Base-by-base conservation (phyloP, 2,113 vertebrate genomes). In the Pelvicachromis taeniatus region DNA sequence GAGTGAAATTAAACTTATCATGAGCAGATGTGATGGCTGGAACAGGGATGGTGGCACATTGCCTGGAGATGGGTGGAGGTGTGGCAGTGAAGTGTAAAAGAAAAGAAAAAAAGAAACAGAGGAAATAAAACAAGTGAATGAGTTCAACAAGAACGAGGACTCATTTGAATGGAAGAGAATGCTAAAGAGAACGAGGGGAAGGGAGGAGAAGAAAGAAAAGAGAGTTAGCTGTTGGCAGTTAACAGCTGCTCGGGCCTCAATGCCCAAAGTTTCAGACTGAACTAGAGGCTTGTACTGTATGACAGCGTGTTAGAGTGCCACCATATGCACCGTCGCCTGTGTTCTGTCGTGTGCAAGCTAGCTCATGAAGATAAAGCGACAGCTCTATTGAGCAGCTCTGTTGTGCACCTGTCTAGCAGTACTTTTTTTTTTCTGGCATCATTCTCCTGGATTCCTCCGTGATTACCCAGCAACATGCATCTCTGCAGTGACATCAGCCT, bases 391-490 rank as follows among this genome's bases (percentile, higher is more conserved):
- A 88, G 73, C 17, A 3, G 85, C 80, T 92, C 90, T 88, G 90
- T 63, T 59, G 5, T 82, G 92, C 94, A 97, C 95, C 93, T 97
- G 96, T 89, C 93, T 35, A 1, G 55, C 33, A 1, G 1, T 19
- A 70, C 83, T 90, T 80, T 26, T 73, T 33, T 33, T 63, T 90
- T 79, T 29, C 63, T 93, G 84, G 82, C 83, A 81, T 81, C 7
- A 8, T 9, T 8, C 35, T 26, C 84, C 55, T 73, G 89, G 85
- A 88, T 92, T 96, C 91, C 85, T 87, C 89, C 33, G 82, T 89
- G 94, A 95, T 94, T 85, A 88, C 61, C 83, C 2, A 0, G 77
- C 79, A 87, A 95, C 85, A 87, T 86, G 80, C 90, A 93, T 81
- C 84, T 89, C 63, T 77, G 53, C 90, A 42, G 83, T 92, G 92